Evolutionary conservation across 1,140 invertebrate species (phyloP).

Genomic region (Drosophila ananassae): DNA sequence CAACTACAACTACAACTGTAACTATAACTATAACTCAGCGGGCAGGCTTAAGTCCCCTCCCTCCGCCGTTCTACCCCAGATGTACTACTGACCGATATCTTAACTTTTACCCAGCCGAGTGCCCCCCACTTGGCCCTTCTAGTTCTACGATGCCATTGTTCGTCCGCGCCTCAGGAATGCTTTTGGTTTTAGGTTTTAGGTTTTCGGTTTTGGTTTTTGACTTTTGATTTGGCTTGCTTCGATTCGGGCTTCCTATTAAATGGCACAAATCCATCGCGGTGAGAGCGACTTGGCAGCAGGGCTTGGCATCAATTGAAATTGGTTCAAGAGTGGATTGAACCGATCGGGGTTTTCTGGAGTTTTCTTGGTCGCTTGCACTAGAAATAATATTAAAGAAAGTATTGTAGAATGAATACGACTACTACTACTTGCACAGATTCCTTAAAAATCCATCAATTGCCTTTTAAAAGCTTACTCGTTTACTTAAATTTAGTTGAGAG

Average conservation of each 20-base stretch:
- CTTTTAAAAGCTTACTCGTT: neutral
- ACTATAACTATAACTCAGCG: constrained; percentile 43
- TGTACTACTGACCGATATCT: constrained; percentile 81
- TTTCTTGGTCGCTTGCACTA: constrained; percentile 1
- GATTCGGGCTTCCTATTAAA: constrained; percentile 69
- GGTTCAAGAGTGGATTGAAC: constrained; percentile 44
- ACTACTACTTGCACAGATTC: too few species aligned
- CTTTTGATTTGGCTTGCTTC: constrained; percentile 66
- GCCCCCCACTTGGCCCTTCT: constrained; percentile 17
- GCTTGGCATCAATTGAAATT: constrained; percentile 62
- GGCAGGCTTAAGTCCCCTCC: constrained; percentile 47
- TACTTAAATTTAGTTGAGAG: neutral
- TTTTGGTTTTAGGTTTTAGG: constrained; percentile 49
- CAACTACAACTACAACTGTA: neutral
- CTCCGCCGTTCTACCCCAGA: constrained; percentile 18
- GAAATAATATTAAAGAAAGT: neutral
- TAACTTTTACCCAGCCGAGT: constrained; percentile 67
- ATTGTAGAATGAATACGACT: neutral
- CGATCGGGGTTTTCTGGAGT: constrained; percentile 2
- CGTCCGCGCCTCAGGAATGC: constrained; percentile 48
- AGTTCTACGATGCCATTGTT: constrained; percentile 55
- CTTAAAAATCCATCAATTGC: neutral
- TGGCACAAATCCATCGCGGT: constrained; percentile 65
- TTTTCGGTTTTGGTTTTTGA: constrained; percentile 58
- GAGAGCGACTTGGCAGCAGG: constrained; percentile 40